Conservation (phyloP, 1,140 invertebrate species). For the Drosophila micromelanica region DNA sequence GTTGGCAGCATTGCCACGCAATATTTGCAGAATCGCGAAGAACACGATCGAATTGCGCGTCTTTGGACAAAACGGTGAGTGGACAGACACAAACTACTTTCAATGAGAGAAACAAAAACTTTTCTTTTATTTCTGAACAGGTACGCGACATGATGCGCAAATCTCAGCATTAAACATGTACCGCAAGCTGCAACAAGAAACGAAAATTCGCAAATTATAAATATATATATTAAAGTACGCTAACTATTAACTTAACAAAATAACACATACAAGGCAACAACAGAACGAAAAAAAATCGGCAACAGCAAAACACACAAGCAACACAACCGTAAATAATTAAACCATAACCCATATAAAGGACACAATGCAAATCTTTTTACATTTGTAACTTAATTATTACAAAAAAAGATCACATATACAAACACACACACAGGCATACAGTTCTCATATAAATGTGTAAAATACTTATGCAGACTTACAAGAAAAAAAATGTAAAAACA, state of each 20-base stretch:
- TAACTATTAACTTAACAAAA: slow-evolving; percentile 77
- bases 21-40: slow-evolving; percentile 98
- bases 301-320: slow-evolving; percentile 30
- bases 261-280: slow-evolving; percentile 45
- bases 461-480: slow-evolving; percentile 14
- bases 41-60: slow-evolving; percentile 98
- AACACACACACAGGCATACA: neutral
- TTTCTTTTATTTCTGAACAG: slow-evolving; percentile 21
- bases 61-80: slow-evolving; percentile 99
- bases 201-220: slow-evolving; percentile 80
- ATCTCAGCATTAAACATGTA: slow-evolving; percentile 62
- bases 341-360: slow-evolving; percentile 45
- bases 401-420: neutral
- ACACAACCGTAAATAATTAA: slow-evolving; percentile 38
- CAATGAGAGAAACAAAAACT: neutral
- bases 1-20: slow-evolving; percentile 99
- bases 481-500: slow-evolving; percentile 28
- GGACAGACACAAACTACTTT: slow-evolving; percentile 84
- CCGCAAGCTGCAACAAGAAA: slow-evolving; percentile 71
- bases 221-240: slow-evolving; percentile 78
- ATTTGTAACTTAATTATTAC: slow-evolving; percentile 9
- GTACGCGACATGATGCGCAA: slow-evolving; percentile 84
- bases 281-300: slow-evolving; percentile 28
- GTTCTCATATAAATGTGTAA: slow-evolving; percentile 17
- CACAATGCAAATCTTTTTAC: slow-evolving; percentile 6